A percentile compares a stretch with the other conserved stretches of the same genome.
Conservation (phyloP, 2,797 vertebrate species). For the Eupleurogrammus muticus region DNA sequence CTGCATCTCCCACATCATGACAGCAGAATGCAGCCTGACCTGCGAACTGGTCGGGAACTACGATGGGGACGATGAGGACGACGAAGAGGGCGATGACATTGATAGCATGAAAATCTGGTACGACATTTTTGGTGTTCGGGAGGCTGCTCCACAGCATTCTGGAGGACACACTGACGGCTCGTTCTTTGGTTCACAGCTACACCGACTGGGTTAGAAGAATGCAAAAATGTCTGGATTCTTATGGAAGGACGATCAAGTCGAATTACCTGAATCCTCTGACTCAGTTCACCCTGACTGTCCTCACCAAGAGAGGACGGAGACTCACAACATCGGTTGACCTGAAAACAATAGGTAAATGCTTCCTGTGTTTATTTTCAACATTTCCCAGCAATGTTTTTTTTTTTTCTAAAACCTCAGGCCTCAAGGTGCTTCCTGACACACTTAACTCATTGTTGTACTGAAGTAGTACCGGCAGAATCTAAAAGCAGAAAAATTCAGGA, state of each 20-base stretch:
- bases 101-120: conserved; percentile 70
- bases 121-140: not conserved
- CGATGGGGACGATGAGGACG: conserved; percentile 60
- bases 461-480: no score
- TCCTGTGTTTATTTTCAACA: not conserved
- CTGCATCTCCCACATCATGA: conserved; percentile 71
- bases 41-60: conserved; percentile 49
- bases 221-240: conserved; percentile 3
- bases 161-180: not conserved
- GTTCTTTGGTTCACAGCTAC: conserved; percentile 33
- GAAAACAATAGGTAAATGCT: conserved; percentile 61
- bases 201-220: rapidly evolving
- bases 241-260: conserved; percentile 39
- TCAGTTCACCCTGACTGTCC: not conserved
- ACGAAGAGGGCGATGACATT: conserved; percentile 17
- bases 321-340: conserved; percentile 7
- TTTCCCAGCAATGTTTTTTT: no score
- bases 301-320: conserved; percentile 22
- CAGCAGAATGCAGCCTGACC: conserved; percentile 4
- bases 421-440: no score
- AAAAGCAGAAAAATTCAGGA: no score
- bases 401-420: no score
- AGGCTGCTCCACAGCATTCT: not conserved
- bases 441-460: no score
- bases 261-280: rapidly evolving